phyloP scores from a whole-genome alignment of 1,140 invertebrate genomes.

The Drosophila bocki region DNA sequence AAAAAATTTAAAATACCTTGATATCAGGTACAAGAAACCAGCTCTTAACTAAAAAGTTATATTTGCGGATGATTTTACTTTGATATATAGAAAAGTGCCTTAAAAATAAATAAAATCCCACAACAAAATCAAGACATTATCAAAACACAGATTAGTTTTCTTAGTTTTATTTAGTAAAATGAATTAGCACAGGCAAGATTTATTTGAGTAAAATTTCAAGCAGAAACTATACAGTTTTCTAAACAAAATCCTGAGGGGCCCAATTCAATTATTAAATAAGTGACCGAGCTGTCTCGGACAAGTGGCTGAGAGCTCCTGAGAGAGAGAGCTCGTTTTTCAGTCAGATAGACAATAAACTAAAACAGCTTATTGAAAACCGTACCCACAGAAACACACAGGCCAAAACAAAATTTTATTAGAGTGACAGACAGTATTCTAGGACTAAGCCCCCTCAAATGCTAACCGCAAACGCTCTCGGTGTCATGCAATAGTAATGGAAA shows the following conservation, averaged over 20 bases:
- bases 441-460: conserved; percentile 11
- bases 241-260: background rate
- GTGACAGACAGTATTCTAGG: background rate
- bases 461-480: conserved; percentile 43
- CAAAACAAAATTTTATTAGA: background rate
- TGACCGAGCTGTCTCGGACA: background rate
- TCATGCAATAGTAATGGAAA: conserved; percentile 79
- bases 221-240: conserved; percentile 5
- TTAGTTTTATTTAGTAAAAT: conserved; percentile 1
- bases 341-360: conserved; percentile 3
- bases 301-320: background rate
- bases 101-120: background rate
- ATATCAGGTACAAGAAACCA: background rate
- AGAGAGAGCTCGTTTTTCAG: background rate
- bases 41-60: background rate
- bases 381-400: background rate
- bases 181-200: conserved; percentile 15
- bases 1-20: background rate
- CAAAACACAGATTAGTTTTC: background rate
- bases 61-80: background rate
- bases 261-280: conserved; percentile 40
- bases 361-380: conserved; percentile 1
- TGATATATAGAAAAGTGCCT: background rate
- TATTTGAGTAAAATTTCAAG: background rate
- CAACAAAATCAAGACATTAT: background rate